A percentile compares a stretch with the other conserved stretches of the same genome.
These are phyloP conservation scores for Percopsis transmontana DNA, from an alignment of 2,113 vertebrate genomes.

Conservation along the genomic window DNA sequence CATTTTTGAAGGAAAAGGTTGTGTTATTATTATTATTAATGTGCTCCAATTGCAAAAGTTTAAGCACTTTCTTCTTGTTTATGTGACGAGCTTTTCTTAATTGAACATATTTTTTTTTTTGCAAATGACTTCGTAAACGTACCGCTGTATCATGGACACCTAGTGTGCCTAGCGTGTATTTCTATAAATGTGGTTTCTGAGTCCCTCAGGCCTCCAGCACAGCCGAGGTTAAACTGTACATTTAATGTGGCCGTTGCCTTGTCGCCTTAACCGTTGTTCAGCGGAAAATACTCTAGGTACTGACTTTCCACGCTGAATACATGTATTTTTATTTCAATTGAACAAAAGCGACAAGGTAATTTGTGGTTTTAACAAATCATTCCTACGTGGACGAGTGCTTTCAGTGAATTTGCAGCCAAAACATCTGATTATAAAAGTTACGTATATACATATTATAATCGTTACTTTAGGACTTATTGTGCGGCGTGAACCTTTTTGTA, in stretches of 20 bases:
- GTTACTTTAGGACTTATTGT: slow-evolving; percentile 37
- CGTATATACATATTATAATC: too few species aligned
- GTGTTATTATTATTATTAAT: slow-evolving; percentile 6
- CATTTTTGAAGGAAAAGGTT: slow-evolving; percentile 2
- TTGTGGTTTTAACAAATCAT: too few species aligned
- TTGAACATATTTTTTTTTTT: slow-evolving; percentile 14
- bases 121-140: slow-evolving; percentile 4
- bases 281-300: too few species aligned
- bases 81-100: slow-evolving; percentile 7
- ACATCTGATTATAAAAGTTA: too few species aligned
- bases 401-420: slow-evolving; percentile 14
- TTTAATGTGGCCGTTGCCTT: background rate
- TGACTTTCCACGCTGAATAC: too few species aligned
- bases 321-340: too few species aligned
- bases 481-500: slow-evolving; percentile 59
- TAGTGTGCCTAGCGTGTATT: background rate
- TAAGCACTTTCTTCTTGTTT: slow-evolving; percentile 11
- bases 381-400: too few species aligned
- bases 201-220: background rate
- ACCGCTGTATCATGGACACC: background rate
- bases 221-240: background rate
- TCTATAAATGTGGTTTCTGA: slow-evolving; percentile 4
- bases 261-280: background rate
- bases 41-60: slow-evolving; percentile 3
- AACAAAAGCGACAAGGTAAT: too few species aligned